Conservation (phyloP, 2,797 vertebrate genomes). For the Poecilia wingei region DNA sequence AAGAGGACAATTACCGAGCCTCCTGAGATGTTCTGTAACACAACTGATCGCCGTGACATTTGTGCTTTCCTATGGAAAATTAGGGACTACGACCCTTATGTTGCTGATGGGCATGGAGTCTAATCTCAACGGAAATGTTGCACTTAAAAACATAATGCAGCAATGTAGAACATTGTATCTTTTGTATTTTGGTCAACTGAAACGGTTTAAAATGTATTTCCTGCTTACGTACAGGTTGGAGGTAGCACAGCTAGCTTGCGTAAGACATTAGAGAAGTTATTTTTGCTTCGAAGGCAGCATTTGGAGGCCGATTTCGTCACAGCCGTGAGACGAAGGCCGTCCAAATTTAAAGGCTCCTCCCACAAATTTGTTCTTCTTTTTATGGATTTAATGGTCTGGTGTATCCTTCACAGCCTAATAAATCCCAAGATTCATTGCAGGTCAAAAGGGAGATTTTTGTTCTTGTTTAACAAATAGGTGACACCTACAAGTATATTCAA, state of each 20-base stretch:
- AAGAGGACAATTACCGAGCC: conserved; percentile 49
- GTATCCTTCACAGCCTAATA: neutral
- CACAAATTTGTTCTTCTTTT: neutral
- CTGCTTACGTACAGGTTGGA: neutral
- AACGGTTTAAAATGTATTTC: neutral
- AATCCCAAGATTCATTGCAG: neutral
- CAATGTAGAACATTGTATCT: neutral
- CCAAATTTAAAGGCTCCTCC: neutral
- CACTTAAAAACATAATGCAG: neutral
- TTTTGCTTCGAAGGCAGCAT: neutral
- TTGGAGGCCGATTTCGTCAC: neutral
- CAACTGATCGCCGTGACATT: neutral
- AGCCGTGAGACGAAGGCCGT: neutral
- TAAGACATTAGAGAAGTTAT: neutral
- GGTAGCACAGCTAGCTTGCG: neutral
- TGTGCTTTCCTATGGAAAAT: neutral
- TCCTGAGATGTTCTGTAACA: conserved; percentile 33
- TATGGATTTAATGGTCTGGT: neutral
- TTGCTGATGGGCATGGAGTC: neutral
- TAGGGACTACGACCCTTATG: neutral
- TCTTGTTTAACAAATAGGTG: neutral
- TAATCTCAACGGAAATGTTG: neutral
- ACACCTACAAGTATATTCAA: neutral
- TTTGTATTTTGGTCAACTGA: neutral
- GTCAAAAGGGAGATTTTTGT: neutral